A percentile compares a stretch with the other conserved stretches of the same genome.
These are phyloP conservation scores for Pharmacophagus antenor DNA, from an alignment of 2,888 invertebrate genomes.

Conservation along the genomic window DNA sequence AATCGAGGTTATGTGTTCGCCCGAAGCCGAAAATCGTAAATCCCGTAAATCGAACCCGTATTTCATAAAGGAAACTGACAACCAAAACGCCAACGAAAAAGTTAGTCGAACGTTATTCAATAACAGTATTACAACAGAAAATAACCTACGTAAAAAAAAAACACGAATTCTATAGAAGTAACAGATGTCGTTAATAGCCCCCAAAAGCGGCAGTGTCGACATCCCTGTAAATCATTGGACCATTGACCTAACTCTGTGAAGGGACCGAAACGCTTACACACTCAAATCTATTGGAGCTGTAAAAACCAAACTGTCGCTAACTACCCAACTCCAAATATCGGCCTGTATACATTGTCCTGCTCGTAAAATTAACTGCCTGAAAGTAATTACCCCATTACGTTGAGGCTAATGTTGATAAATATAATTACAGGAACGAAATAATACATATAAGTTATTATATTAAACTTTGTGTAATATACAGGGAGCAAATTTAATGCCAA, in stretches of 20 bases:
- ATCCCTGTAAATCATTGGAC: conserved; percentile 14
- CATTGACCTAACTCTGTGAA: not conserved
- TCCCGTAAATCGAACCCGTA: no score
- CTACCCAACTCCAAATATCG: not conserved
- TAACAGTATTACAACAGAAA: not conserved
- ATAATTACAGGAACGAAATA: not conserved
- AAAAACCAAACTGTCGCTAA: conserved; percentile 10
- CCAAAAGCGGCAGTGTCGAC: conserved; percentile 1
- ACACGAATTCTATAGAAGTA: not conserved
- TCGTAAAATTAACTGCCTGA: conserved; percentile 25
- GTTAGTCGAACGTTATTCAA: not conserved
- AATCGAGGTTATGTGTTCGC: no score
- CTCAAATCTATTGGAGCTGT: conserved; percentile 4
- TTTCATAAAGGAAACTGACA: no score
- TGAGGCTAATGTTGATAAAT: not conserved
- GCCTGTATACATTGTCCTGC: not conserved
- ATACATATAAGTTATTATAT: no score
- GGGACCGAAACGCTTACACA: conserved; percentile 9
- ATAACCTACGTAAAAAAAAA: not conserved
- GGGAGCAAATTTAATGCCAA: no score
- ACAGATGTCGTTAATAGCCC: conserved; percentile 18
- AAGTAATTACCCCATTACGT: conserved; percentile 8
- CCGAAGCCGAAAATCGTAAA: no score
- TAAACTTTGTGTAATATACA: no score
- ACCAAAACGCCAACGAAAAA: no score